Base-by-base conservation (phyloP, 2,888 invertebrate species). In the Ectobius pallidus region DNA sequence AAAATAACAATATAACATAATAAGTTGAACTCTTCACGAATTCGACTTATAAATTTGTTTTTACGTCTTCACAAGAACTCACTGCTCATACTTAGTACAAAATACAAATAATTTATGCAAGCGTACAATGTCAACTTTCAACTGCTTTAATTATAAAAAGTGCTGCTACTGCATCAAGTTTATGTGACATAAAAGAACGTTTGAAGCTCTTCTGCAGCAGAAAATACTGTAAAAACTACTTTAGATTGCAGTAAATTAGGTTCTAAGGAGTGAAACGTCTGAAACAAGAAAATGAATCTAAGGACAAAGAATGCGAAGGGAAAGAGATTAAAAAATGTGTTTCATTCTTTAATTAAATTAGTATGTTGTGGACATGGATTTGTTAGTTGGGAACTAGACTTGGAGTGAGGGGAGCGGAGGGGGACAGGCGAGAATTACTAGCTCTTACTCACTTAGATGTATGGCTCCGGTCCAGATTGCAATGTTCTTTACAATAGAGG, bases 401-500 rank as follows among this genome's bases (percentile, higher is more conserved):
- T 9, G 14, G 25, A 22, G 52, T 3, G 1, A 52, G n/a, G n/a
- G 52, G 25, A 25, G 25, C 3, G 25, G 52, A 52, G 9, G 22
- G 52, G 22, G 22, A 49, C 1, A 0, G 1, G 4, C 6, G 52
- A 22, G 52, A 52, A 52, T 52, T 52, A 52, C n/a, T n/a, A n/a
- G n/a, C n/a, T n/a, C n/a, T n/a, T n/a, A n/a, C 22, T 20, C 25
- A 3, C 11, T 0, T 20, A 52, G 52, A 52, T 25, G 52, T 25
- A 52, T 52, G 52, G 52, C 52, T 20, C 9, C 25, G 11, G 52
- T 22, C 52, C 52, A 52, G 52, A 52, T 52, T 52, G 52, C 52
- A 4, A 18, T 52, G 52, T 52, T 52, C 52, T 52, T 25, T 9
- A 11, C 52, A 52, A 52, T 25, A 46, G 46, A 46, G 46, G 11